Evolutionary conservation across 2,113 vertebrate genomes (phyloP).

Genomic region (Megaptera novaeangliae): DNA sequence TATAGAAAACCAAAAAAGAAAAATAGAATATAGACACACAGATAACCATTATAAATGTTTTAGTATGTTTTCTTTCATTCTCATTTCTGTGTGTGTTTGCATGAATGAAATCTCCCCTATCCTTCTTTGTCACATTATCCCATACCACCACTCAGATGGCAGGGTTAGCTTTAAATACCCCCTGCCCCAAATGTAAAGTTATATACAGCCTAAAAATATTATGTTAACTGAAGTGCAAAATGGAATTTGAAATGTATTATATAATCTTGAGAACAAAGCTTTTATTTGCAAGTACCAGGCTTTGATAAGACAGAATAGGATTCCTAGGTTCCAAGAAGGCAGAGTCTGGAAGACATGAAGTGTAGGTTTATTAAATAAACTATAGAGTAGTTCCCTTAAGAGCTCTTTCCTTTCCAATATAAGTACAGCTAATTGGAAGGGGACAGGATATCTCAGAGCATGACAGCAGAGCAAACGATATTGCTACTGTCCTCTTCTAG

Average conservation of each 20-base stretch:
- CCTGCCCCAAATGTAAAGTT: not conserved
- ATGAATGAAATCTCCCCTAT: not conserved
- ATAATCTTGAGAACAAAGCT: not conserved
- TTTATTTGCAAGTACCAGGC: not conserved
- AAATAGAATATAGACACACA: not conserved
- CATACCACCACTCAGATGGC: not conserved
- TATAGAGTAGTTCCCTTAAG: not conserved
- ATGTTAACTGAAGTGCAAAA: constrained; percentile 5
- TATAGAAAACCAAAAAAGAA: not conserved
- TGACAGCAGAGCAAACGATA: not conserved
- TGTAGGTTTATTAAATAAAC: not conserved
- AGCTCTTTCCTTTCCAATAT: not conserved
- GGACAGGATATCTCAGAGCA: not conserved
- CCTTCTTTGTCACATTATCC: not conserved
- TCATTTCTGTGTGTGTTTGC: not conserved
- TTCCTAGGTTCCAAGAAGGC: not conserved
- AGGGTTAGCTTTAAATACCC: not conserved
- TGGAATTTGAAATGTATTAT: constrained; percentile 4
- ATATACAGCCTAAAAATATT: not conserved
- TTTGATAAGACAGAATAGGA: not conserved
- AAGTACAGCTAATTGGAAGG: not conserved
- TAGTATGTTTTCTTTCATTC: not conserved
- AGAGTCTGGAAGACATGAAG: not conserved
- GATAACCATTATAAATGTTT: not conserved
- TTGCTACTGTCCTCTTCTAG: not conserved